phyloP scores from a whole-genome alignment of 1,140 invertebrate species.

The Heliconius melpomene region DNA sequence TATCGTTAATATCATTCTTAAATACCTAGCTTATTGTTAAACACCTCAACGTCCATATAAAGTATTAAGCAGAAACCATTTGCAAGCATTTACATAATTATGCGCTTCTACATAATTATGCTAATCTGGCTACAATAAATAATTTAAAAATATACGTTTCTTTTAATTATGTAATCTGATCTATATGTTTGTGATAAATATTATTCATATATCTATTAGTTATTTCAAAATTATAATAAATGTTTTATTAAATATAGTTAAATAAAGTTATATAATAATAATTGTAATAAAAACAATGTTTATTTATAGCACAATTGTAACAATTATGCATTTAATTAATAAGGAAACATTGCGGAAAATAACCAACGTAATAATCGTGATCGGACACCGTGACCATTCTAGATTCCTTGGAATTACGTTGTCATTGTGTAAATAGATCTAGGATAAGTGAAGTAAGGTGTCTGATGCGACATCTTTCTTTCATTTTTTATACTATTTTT shows the following conservation, averaged over 20 bases:
- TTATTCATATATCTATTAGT: neutral
- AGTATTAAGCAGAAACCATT: conserved; percentile 28
- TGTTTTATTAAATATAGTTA: neutral
- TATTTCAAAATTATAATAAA: neutral
- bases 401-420: conserved; percentile 24
- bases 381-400: conserved; percentile 51
- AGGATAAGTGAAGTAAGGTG: conserved; percentile 9
- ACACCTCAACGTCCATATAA: neutral
- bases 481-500: neutral
- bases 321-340: conserved; percentile 21
- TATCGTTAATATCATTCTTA: neutral
- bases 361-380: conserved; percentile 62
- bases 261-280: neutral
- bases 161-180: neutral
- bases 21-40: neutral
- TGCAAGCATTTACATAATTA: conserved; percentile 32
- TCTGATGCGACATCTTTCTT: neutral
- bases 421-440: conserved; percentile 19
- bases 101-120: conserved; percentile 11
- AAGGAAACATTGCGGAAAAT: conserved; percentile 37
- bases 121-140: too few relatives aligned
- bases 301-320: conserved; percentile 7
- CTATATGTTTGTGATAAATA: neutral
- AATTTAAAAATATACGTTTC: neutral
- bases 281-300: conserved; percentile 26